Conservation (phyloP, 2,113 vertebrate genomes). For the Pseudois nayaur region DNA sequence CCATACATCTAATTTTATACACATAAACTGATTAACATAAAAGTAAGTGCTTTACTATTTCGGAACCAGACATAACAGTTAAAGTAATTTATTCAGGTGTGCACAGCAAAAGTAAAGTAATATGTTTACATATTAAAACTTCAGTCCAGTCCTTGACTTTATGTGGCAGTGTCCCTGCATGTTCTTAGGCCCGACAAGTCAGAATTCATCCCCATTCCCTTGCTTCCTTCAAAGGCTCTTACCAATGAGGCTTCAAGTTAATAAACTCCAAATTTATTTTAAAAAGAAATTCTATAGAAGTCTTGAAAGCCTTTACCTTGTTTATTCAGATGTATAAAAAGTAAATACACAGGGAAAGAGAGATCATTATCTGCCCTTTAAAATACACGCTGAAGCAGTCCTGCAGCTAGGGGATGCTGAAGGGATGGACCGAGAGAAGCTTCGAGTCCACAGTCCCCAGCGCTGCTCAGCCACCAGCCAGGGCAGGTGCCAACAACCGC, state of each 20-base stretch:
- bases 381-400: background rate
- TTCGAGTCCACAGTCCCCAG: background rate
- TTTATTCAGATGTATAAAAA: background rate
- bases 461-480: background rate
- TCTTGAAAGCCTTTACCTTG: background rate
- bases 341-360: background rate
- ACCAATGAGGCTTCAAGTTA: background rate
- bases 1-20: background rate
- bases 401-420: background rate
- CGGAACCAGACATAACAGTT: background rate
- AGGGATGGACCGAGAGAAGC: background rate
- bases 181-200: background rate
- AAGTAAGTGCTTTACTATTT: background rate
- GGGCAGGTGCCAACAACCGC: background rate
- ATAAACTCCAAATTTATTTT: background rate
- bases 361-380: background rate
- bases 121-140: background rate
- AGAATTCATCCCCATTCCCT: background rate
- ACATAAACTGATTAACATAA: background rate
- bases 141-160: background rate
- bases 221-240: background rate
- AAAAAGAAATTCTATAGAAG: constrained; percentile 10
- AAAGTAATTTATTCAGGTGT: background rate
- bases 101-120: background rate
- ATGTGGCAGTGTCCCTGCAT: background rate